Base-by-base conservation (phyloP, 2,797 vertebrate genomes). In the Sebastes minor region DNA sequence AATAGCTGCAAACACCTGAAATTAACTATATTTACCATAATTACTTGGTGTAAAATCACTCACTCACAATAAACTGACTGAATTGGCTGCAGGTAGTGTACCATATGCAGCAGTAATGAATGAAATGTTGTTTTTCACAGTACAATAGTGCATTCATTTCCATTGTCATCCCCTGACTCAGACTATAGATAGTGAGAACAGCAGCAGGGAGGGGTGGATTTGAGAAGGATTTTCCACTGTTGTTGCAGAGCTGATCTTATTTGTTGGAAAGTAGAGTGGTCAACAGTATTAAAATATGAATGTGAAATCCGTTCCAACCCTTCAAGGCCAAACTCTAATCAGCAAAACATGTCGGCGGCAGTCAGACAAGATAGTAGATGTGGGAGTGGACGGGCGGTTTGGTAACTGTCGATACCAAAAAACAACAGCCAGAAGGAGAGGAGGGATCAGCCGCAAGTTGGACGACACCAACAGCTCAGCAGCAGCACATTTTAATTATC, bases 241-340 rank as follows among this genome's bases (percentile, higher is more conserved):
- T 86, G 82, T 82, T 55, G 67, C 32, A 32, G 49, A 76, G 86
- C 85, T 82, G 79, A 87, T 91, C 74, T 84, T 69, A 76, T 85
- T 87, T 87, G 68, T 80, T 81, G 69, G 56, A 81, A 74, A 92
- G 65, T 46, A 28, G 60, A 90, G 81, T 78, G 81, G 88, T 91
- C 83, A 88, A 82, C 66, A 57, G 75, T 78, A 87, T 90, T 92
- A 76, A 91, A 93, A 93, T 92, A 92, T 91, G 88, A 82, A 92
- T 86, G 84, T 59, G 32, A 87, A 90, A 90, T 84, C 87, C 56
- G 30, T 87, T 76, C 63, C 27, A 78, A 70, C 22, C 71, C 74
- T 83, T 78, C 49, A 71, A 88, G 62, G 86, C 81, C 76, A 79
- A 91, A 84, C 73, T 90, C 88, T 91, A 91, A 94, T 93, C 89